Conservation (phyloP, 2,113 vertebrate genomes). For the Epinephelus lanceolatus region DNA sequence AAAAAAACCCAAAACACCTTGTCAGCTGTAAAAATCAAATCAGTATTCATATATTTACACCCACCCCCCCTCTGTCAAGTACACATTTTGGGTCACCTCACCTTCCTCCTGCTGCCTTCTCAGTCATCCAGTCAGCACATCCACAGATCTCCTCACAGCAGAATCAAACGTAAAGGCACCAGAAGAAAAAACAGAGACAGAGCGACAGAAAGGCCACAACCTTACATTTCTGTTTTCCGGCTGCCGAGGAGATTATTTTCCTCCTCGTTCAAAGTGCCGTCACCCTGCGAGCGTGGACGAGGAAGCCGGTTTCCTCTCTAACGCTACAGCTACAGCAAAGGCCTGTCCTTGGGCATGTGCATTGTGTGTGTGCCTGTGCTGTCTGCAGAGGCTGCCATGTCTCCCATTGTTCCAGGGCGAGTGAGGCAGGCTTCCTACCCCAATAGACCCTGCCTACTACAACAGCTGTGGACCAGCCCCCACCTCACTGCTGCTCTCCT, state of each 20-base stretch:
- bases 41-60: background rate
- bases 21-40: constrained; percentile 41
- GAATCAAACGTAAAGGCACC: constrained; percentile 61
- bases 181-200: background rate
- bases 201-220: constrained; percentile 52
- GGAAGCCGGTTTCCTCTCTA: constrained; percentile 70
- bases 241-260: constrained; percentile 35
- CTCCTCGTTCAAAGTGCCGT: constrained; percentile 43
- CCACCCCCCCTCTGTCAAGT: background rate
- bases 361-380: constrained; percentile 65
- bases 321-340: constrained; percentile 48
- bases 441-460: constrained; percentile 81
- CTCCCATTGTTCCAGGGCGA: constrained; percentile 84
- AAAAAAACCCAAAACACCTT: background rate
- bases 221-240: constrained; percentile 69
- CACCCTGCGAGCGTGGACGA: constrained; percentile 35
- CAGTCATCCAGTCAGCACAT: constrained; percentile 75
- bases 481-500: constrained; percentile 73
- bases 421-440: constrained; percentile 79
- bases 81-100: constrained; percentile 56
- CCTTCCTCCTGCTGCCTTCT: constrained; percentile 60
- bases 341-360: constrained; percentile 68
- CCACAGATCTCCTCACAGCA: constrained; percentile 51
- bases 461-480: constrained; percentile 87
- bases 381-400: constrained; percentile 80